These are phyloP conservation scores for Diplolepis rosae DNA, from an alignment of 2,888 invertebrate species.

Conservation along the genomic window DNA sequence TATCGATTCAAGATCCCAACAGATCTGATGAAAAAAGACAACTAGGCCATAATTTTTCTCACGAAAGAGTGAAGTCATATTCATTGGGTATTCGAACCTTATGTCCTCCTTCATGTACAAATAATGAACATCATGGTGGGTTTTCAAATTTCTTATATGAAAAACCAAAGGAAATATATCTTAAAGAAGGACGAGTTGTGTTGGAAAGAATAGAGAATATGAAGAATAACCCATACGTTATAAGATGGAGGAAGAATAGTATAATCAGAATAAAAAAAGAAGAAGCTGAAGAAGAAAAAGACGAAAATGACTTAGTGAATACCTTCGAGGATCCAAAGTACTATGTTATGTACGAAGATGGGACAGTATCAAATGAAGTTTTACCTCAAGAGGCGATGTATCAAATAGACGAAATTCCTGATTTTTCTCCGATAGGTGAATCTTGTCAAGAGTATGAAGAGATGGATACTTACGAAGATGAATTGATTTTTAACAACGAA, in stretches of 20 bases:
- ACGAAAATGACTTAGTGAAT: neutral
- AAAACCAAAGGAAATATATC: neutral
- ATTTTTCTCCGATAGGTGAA: neutral
- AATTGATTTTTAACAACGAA: neutral
- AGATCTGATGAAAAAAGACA: neutral
- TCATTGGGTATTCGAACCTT: slow-evolving; percentile 33
- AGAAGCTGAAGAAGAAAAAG: neutral
- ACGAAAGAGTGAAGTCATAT: slow-evolving; percentile 15
- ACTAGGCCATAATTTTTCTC: neutral
- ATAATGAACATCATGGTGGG: slow-evolving; percentile 8
- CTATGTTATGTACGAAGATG: neutral
- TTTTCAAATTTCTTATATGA: neutral
- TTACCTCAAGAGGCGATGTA: neutral
- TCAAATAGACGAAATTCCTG: neutral
- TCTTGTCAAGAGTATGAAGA: neutral
- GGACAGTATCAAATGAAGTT: neutral
- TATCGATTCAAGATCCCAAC: too few relatives aligned
- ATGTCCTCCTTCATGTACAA: slow-evolving; percentile 39
- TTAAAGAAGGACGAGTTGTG: slow-evolving; percentile 18
- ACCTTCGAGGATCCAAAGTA: neutral
- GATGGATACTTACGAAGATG: neutral
- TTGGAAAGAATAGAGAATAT: slow-evolving; percentile 36
- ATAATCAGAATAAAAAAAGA: neutral
- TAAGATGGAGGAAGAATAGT: slow-evolving; percentile 37
- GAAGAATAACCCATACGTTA: slow-evolving; percentile 32